Evolutionary conservation across 2,113 vertebrate species (phyloP), one percentile per base, ranked within the genome.

Genomic region (Bujurquina vittata): DNA sequence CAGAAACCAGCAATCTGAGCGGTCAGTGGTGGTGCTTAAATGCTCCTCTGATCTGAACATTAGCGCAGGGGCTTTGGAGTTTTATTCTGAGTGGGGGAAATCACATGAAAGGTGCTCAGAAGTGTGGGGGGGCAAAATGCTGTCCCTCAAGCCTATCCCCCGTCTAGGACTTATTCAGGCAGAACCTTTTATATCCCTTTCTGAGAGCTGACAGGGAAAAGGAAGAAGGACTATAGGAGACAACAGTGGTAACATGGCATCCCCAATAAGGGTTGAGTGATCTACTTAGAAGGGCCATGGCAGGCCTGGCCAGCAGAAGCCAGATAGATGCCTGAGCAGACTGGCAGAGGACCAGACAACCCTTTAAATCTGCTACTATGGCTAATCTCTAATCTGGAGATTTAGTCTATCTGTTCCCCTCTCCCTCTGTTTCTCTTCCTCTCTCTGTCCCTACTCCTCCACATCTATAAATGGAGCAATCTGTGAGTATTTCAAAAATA

Each of bases 341-440:
- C 92, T 95, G 94, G 94, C 88, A 33, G 10, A 5, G 77, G 77
- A 93, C 94, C 95, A 95, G 92, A 94, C 93, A 84, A 85, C 91
- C 88, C 92, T 91, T 94, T 92, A 95, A 95, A 95, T 94, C 95
- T 95, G 93, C 92, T 90, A 94, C 92, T 93, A 91, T 84, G 87
- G 91, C 85, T 95, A 96, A 96, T 96, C 95, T 96, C 93, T 96
- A 96, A 96, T 96, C 95, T 95, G 95, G 94, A 95, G 95, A 95
- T 95, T 95, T 95, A 94, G 91, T 93, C 92, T 89, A 90, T 92
- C 91, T 91, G 88, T 79, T 81, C 92, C 86, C 81, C 85, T 91
- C 81, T 90, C 83, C 80, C 87, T 86, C 88, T 85, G 82, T 85
- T 88, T 86, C 85, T 75, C 81, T 82, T 61, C 72, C 61, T 75